A percentile compares a stretch with the other conserved stretches of the same genome.
Conservation (phyloP, 1,140 invertebrate genomes). For the Condylostylus longicornis region DNA sequence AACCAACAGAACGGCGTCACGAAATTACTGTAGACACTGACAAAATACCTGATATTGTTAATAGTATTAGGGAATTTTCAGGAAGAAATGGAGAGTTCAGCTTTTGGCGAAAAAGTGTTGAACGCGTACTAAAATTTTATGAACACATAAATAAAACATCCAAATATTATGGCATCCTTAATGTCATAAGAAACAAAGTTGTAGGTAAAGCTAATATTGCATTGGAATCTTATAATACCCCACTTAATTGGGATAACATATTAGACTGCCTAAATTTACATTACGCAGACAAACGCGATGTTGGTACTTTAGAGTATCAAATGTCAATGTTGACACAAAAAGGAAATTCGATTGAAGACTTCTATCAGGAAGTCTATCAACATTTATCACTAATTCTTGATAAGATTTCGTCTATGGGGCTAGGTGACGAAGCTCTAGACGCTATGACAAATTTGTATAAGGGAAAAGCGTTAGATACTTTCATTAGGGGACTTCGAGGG, state of each 20-base stretch:
- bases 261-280: slow-evolving; percentile 6
- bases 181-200: slow-evolving; percentile 2
- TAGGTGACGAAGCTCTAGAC: background rate
- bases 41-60: slow-evolving; percentile 4
- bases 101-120: slow-evolving; percentile 5
- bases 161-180: slow-evolving; percentile 4
- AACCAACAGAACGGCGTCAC: no score
- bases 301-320: slow-evolving; percentile 4
- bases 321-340: no score
- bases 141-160: background rate
- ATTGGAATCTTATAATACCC: slow-evolving; percentile 7
- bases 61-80: slow-evolving; percentile 3
- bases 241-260: slow-evolving; percentile 4
- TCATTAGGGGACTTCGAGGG: slow-evolving; percentile 7
- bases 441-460: slow-evolving; percentile 1
- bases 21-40: no score
- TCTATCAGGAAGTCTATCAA: no score
- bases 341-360: no score
- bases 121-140: slow-evolving; percentile 1
- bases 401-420: background rate
- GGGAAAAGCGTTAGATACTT: slow-evolving; percentile 6
- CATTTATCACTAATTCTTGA: background rate
- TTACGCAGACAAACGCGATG: slow-evolving; percentile 8
- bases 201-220: slow-evolving; percentile 1
- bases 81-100: slow-evolving; percentile 1